phyloP scores from a whole-genome alignment of 2,888 invertebrate genomes.

The Melanostoma scalare region DNA sequence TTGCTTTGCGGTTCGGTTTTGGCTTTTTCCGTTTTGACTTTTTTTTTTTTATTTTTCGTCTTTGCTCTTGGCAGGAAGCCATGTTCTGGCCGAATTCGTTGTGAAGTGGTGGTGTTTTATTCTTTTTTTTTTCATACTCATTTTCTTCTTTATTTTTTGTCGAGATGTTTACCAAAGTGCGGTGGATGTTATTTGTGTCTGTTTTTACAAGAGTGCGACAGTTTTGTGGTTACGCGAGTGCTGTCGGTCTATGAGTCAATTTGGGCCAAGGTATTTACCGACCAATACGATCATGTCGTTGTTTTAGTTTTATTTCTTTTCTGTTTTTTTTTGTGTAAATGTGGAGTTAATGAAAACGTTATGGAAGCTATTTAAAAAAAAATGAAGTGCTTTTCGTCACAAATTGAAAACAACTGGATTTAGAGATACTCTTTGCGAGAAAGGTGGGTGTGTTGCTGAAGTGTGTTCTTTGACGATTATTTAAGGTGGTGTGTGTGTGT shows the following conservation, averaged over 20 bases:
- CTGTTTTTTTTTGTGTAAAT: constrained; percentile 31
- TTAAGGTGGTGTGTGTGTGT: background rate
- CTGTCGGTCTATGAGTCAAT: constrained; percentile 68
- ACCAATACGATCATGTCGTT: constrained; percentile 51
- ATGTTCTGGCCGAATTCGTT: constrained; percentile 68
- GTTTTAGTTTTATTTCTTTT: constrained; percentile 31
- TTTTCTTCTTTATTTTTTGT: constrained; percentile 15
- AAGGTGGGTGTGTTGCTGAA: constrained; percentile 18
- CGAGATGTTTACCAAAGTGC: constrained; percentile 70
- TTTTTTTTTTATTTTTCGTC: constrained; percentile 31
- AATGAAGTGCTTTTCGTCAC: constrained; percentile 2
- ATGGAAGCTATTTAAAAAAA: constrained; percentile 57
- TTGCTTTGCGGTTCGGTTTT: constrained; percentile 34
- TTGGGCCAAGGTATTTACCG: constrained; percentile 72
- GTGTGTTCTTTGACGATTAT: constrained; percentile 2
- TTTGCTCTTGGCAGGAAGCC: constrained; percentile 65
- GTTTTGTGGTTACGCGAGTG: constrained; percentile 71
- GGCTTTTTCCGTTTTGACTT: constrained; percentile 14
- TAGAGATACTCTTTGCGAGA: background rate
- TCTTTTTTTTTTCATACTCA: constrained; percentile 20
- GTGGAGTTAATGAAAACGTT: constrained; percentile 65
- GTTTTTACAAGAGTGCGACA: constrained; percentile 73
- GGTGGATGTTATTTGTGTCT: constrained; percentile 72
- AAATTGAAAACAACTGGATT: constrained; percentile 32
- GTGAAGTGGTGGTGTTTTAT: constrained; percentile 50